These are phyloP conservation scores for Neofelis nebulosa DNA, from an alignment of 2,113 vertebrate species.

Conservation along the genomic window DNA sequence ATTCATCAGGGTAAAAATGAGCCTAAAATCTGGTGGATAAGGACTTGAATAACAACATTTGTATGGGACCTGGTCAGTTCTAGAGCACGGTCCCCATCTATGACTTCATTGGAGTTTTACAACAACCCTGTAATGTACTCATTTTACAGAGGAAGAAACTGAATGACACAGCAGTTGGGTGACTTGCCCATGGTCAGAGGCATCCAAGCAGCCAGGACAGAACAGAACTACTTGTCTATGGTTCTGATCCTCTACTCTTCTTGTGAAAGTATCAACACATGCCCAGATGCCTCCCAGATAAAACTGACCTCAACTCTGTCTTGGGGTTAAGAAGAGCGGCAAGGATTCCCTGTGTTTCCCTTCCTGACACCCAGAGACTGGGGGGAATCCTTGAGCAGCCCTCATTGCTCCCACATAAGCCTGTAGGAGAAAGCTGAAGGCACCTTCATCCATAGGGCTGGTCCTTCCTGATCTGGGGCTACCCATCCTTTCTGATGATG, in stretches of 20 bases:
- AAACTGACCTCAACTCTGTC: neutral
- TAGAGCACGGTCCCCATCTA: neutral
- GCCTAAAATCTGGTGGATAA: neutral
- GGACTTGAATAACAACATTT: neutral
- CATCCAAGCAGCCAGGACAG: neutral
- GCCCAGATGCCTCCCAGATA: neutral
- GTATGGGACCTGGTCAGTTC: neutral
- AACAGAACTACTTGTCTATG: neutral
- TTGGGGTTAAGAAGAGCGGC: neutral
- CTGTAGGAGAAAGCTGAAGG: neutral
- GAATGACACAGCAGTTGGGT: neutral
- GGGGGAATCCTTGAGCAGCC: neutral
- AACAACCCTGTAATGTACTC: neutral
- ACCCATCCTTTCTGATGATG: neutral
- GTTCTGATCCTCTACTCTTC: neutral
- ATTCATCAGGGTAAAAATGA: neutral
- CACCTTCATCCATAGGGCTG: neutral
- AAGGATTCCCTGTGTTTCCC: neutral
- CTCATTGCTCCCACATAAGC: no score
- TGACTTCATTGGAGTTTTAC: neutral
- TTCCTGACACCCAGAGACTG: neutral
- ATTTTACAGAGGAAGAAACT: neutral
- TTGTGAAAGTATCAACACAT: neutral
- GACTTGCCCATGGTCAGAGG: neutral
- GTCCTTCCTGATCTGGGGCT: neutral